Evolutionary conservation across 2,888 invertebrate species (phyloP), one percentile per base, ranked within the genome.

Genomic region (Hylaea fasciaria): DNA sequence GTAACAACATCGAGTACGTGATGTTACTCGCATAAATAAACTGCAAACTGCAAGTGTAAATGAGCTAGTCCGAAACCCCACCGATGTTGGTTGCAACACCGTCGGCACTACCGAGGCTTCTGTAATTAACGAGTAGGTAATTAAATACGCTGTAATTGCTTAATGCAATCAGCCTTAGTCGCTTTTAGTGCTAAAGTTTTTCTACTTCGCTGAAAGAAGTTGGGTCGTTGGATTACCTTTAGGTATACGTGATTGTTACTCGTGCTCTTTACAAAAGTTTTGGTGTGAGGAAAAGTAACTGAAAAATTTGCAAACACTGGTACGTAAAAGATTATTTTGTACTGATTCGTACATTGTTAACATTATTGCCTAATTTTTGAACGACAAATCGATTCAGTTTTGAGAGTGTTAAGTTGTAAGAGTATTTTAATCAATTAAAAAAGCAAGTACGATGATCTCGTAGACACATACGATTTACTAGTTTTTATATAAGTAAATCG

Each of bases 141-240:
- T 91, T 91, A 91, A 89, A 89, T 91, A 89, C 87, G 78, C 73
- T 82, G 82, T 89, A 87, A 91, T 89, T 91, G 88, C 83, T 87
- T 89, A 88, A 89, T 89, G 86, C 87, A 89, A 86, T 86, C 87
- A 86, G 81, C 76, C 64, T 55, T 52, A 29, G 44, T 51, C 13
- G 49, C 40, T 35, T 37, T 46, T 16, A 13, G 43, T 37, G 16
- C 14, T 44, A 16, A 43, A 35, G 17, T 46, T 52, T 57, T 53
- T 47, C 35, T 41, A 17, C n/a, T 39, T 12, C 17, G 7, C 16
- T 35, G n/a, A 9, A 9, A 28, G 11, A 37, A 37, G 37, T 37
- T 37, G 40, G 11, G 14, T 32, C 22, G 22, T 22, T 22, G 22
- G 22, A 22, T 3, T n/a, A n/a, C n/a, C n/a, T n/a, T n/a, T 22